Conservation (phyloP, 1,140 invertebrate species). For the Anastatus disparis region DNA sequence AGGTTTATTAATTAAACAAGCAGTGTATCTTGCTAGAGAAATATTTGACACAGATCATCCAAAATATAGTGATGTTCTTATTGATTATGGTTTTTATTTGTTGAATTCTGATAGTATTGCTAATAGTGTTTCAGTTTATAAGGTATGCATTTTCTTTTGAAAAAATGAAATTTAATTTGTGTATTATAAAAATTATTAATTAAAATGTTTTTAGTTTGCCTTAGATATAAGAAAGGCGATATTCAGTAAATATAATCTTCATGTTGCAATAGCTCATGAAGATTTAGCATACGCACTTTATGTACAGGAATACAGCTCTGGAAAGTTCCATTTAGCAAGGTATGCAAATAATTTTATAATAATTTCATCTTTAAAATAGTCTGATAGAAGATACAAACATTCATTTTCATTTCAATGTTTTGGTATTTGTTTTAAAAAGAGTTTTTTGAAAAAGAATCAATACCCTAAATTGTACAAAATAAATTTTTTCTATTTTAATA, state of each 20-base stretch:
- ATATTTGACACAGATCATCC: conserved; percentile 78
- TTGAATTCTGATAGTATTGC: conserved; percentile 87
- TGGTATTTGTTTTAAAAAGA: neutral
- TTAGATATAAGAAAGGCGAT: conserved; percentile 78
- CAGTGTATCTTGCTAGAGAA: conserved; percentile 78
- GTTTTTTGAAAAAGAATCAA: too few species aligned
- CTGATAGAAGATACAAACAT: too few species aligned
- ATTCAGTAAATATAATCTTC: conserved; percentile 86
- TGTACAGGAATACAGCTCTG: conserved; percentile 90
- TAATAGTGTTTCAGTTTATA: conserved; percentile 85
- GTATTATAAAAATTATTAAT: conserved; percentile 9
- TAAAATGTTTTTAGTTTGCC: conserved; percentile 71
- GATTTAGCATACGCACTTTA: conserved; percentile 93
- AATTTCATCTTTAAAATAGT: too few species aligned
- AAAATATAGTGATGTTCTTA: conserved; percentile 82
- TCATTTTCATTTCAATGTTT: conserved; percentile 19
- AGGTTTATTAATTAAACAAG: conserved; percentile 83
- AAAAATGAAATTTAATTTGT: conserved; percentile 29
- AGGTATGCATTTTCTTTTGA: conserved; percentile 65
- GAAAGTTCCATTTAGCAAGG: conserved; percentile 82
- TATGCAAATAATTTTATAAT: conserved; percentile 36
- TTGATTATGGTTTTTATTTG: conserved; percentile 91
- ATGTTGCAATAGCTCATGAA: conserved; percentile 87
- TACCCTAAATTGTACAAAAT: too few species aligned
- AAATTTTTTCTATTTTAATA: too few species aligned